Conservation (phyloP, 2,888 invertebrate species). For the Diarsia mendica region DNA sequence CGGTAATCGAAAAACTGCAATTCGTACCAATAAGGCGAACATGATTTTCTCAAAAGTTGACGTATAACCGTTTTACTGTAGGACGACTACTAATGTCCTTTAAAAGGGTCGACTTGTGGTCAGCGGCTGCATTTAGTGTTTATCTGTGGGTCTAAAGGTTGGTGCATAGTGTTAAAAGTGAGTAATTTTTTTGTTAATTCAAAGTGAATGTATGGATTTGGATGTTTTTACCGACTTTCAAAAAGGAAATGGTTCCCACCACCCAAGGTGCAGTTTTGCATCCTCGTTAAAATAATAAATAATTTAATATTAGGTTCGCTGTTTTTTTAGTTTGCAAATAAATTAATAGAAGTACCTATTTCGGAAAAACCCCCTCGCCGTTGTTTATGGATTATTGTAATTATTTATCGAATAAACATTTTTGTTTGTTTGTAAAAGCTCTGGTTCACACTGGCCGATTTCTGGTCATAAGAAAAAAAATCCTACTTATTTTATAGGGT, state of each 20-base stretch:
- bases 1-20: background rate
- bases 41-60: slow-evolving; percentile 25
- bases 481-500: too few species aligned
- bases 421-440: too few species aligned
- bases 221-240: background rate
- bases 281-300: too few species aligned
- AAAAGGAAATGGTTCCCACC: background rate
- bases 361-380: too few species aligned
- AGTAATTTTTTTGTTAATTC: slow-evolving; percentile 22
- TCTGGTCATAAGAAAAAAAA: too few species aligned
- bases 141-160: slow-evolving; percentile 25
- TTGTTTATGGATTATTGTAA: too few species aligned
- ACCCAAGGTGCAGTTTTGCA: too few species aligned
- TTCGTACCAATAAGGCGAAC: background rate
- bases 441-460: too few species aligned
- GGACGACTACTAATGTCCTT: slow-evolving; percentile 28
- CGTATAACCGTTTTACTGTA: slow-evolving; percentile 20
- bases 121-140: slow-evolving; percentile 33
- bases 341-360: too few species aligned
- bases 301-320: too few species aligned
- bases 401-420: too few species aligned
- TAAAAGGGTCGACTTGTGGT: slow-evolving; percentile 36
- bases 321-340: too few species aligned
- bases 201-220: background rate
- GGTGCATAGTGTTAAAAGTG: slow-evolving; percentile 13